These are phyloP conservation scores for Carposina sasakii DNA, from an alignment of 1,140 invertebrate genomes.

Conservation along the genomic window DNA sequence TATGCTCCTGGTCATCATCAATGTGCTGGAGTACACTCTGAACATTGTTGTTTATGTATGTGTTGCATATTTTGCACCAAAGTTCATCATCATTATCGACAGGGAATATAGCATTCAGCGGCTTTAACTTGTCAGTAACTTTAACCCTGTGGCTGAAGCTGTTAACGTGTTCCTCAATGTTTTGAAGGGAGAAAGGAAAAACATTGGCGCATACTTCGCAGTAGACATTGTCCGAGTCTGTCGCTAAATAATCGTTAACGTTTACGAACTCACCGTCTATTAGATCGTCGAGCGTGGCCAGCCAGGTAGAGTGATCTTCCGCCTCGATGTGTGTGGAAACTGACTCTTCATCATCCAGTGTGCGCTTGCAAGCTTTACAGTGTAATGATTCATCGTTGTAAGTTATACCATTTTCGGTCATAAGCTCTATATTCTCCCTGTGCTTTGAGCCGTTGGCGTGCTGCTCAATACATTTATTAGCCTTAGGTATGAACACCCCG, in stretches of 20 bases:
- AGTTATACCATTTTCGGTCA: slow-evolving; percentile 41
- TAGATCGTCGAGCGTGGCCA: slow-evolving; percentile 41
- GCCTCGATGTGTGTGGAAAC: slow-evolving; percentile 39
- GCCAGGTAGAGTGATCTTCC: slow-evolving; percentile 45
- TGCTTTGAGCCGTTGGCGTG: slow-evolving; percentile 51
- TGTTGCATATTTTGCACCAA: slow-evolving; percentile 52
- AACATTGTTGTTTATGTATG: slow-evolving; percentile 37
- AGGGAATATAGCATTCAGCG: slow-evolving; percentile 45
- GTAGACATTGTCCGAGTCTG: slow-evolving; percentile 35
- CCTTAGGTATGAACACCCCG: slow-evolving; percentile 49
- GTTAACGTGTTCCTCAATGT: slow-evolving; percentile 49
- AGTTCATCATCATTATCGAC: slow-evolving; percentile 40
- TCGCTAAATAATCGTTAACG: slow-evolving; percentile 33
- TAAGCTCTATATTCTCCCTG: slow-evolving; percentile 45
- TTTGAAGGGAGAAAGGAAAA: slow-evolving; percentile 32
- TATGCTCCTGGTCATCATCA: slow-evolving; percentile 41
- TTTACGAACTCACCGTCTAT: slow-evolving; percentile 46
- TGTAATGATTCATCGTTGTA: slow-evolving; percentile 32
- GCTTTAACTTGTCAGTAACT: slow-evolving; percentile 37
- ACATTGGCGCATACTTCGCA: slow-evolving; percentile 40
- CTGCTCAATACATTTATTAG: slow-evolving; percentile 52
- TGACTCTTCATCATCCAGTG: slow-evolving; percentile 34
- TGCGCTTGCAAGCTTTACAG: slow-evolving; percentile 40
- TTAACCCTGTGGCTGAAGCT: slow-evolving; percentile 32
- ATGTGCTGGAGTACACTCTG: slow-evolving; percentile 36